Base-by-base conservation (phyloP, 2,888 invertebrate species). In the Ptychoptera albimana region DNA sequence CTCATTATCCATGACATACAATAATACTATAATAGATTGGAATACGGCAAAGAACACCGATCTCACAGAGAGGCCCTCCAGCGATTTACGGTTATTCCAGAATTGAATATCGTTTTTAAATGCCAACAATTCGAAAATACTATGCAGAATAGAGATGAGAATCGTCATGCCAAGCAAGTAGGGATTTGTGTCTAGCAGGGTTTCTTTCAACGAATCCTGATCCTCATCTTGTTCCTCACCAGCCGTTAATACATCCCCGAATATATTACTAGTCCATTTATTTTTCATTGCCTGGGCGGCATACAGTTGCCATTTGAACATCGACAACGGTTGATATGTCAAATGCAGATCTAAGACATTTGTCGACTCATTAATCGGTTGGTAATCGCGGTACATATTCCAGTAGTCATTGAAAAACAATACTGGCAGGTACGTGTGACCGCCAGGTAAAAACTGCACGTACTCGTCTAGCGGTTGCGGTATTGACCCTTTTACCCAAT, bases 101-200 rank as follows among this genome's bases (percentile, higher is more conserved):
- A 99, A 99, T 65, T 99, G 98, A 57, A 99, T 99, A 64, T 99
- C 98, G 69, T 99, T 99, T 70, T 99, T 99, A 65, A 99, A 99
- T 37, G 98, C 98, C 45, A 99, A 71, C 53, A 99, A 76, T 65
- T 99, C 98, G 70, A 99, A 98, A 49, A 98, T 79, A 46, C 93
- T 96, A 68, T 99, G 98, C 14, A 98, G 71, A 46, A 98, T 76
- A 1, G 97, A 96, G 0, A 99, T 83, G 43, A 80, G 73, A 48
- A 96, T 78, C 2, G 98, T 99, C 45, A 96, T 63, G 5, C 77
- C 96, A 35, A 99, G 70, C 32, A 99, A 72, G 59, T 94, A 93
- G 1, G 96, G 93, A 58, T 93, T 97, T 1, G 98, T 98, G 58
- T 98, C 98, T 47, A 98, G 66, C 45, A 99, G 73, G 2, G 96